phyloP scores from a whole-genome alignment of 2,888 invertebrate species.

The Sarcophaga subvicina region DNA sequence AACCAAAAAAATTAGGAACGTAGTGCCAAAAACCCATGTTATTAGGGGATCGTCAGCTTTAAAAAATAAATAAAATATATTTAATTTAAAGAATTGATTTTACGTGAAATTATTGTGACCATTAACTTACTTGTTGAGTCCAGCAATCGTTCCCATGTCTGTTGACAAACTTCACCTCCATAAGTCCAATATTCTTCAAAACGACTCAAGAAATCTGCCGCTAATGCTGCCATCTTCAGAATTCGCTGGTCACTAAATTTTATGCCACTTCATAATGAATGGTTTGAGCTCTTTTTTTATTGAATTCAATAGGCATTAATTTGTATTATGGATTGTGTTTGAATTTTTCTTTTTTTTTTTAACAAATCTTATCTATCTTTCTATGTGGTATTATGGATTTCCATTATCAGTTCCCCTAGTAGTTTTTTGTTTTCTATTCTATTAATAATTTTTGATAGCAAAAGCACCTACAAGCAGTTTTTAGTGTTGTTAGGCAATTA shows the following conservation, averaged over 20 bases:
- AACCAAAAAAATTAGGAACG: constrained; percentile 83
- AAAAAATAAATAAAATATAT: background rate
- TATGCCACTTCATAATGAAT: background rate
- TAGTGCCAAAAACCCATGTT: constrained; percentile 85
- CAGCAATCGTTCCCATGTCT: background rate
- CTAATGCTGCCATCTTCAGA: background rate
- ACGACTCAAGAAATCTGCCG: background rate
- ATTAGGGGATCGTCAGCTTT: constrained; percentile 84
- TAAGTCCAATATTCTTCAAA: background rate
- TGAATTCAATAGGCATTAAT: background rate
- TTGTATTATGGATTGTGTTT: background rate
- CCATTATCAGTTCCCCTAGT: constrained; percentile 3
- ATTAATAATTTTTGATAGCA: background rate
- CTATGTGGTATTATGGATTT: background rate
- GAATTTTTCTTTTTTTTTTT: background rate
- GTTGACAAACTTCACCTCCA: background rate
- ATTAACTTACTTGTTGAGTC: background rate
- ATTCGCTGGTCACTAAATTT: background rate
- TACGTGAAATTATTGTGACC: background rate
- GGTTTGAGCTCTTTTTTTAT: background rate
- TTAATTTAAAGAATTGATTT: background rate
- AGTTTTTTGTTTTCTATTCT: constrained; percentile 79
- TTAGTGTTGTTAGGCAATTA: background rate
- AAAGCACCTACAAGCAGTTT: background rate
- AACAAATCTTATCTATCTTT: constrained; percentile 27